Base-by-base conservation (phyloP, 2,888 invertebrate species). In the Caradrina kadenii region DNA sequence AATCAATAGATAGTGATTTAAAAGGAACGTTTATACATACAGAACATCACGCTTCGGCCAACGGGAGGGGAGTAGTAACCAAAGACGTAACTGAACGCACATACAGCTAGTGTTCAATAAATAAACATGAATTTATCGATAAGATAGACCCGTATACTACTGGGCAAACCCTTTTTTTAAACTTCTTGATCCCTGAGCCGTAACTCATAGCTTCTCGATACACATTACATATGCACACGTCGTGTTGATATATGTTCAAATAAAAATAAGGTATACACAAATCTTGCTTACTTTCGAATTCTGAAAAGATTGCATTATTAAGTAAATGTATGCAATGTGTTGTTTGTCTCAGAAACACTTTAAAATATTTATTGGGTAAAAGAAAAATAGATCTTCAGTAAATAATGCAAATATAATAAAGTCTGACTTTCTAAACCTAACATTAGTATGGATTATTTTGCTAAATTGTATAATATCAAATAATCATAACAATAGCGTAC, bases 211-310 rank as follows among this genome's bases (percentile, higher is more conserved):
- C 39, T 48, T 69, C 48, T 56, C 48, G 52, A 69, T 61, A 52
- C 42, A 53, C 21, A 35, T 69, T 5, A 74, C 50, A 61, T 63
- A 63, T 61, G 31, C 39, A 56, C 11, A 49, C n/a, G 13, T 53
- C 50, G 19, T 35, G n/a, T 49, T 64, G 69, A 69, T 58, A 50
- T 69, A 75, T 75, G 53, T 53, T n/a, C 31, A 26, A 69, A 26
- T 50, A 75, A 69, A 75, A 69, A 61, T 64, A 53, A 75, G 7
- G 22, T 63, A 69, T 63, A 39, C 31, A 19, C n/a, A 55, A 58
- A 42, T 56, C 19, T 59, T 60, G 13, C 11, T 55, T 21, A 11
- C 45, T 63, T 61, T 56, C 2, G 7, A 50, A 60, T 60, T 53
- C 15, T 45, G 13, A 22, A 55, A 31, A n/a, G 21, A 60, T 31